Conservation (phyloP, 2,113 vertebrate species). For the Strix aluco region DNA sequence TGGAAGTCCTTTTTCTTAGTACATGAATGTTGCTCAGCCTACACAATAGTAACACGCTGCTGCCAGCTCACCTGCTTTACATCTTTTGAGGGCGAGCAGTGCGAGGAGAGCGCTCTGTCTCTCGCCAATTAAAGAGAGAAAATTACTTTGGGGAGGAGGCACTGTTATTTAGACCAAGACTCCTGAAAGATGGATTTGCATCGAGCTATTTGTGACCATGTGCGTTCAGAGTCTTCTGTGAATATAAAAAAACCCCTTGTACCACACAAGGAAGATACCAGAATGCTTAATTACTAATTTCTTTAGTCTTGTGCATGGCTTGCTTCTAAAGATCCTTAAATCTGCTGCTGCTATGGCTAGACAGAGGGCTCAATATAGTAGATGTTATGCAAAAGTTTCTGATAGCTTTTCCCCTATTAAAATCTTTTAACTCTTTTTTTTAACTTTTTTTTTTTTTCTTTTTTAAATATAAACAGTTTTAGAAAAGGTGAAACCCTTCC, state of each 20-base stretch:
- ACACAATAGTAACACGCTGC: rapidly evolving
- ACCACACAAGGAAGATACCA: not conserved
- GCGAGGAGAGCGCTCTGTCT: rapidly evolving
- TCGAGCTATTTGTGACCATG: not conserved
- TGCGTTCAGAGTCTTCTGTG: not conserved
- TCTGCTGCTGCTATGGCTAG: not conserved
- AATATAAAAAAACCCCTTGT: not conserved
- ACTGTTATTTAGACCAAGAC: not conserved
- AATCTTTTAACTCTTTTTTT: not conserved
- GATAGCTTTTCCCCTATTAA: not conserved
- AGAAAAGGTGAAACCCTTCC: not conserved
- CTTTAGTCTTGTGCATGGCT: not conserved
- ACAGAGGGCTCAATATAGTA: not conserved
- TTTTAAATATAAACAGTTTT: not conserved
- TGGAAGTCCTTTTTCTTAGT: not conserved
- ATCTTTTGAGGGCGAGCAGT: rapidly evolving
- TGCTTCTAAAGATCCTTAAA: not conserved
- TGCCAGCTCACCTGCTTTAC: rapidly evolving
- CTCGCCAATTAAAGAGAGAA: not conserved
- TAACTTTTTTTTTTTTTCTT: not conserved
- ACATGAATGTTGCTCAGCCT: not conserved
- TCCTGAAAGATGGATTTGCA: not conserved
- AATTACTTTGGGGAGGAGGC: not conserved
- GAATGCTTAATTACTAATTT: not conserved
- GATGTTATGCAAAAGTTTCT: not conserved